Percentiles rank a stretch among this genome's conserved stretches.
phyloP scores from a whole-genome alignment of 2,888 invertebrate species.

The Caenorhabditis virilis region DNA sequence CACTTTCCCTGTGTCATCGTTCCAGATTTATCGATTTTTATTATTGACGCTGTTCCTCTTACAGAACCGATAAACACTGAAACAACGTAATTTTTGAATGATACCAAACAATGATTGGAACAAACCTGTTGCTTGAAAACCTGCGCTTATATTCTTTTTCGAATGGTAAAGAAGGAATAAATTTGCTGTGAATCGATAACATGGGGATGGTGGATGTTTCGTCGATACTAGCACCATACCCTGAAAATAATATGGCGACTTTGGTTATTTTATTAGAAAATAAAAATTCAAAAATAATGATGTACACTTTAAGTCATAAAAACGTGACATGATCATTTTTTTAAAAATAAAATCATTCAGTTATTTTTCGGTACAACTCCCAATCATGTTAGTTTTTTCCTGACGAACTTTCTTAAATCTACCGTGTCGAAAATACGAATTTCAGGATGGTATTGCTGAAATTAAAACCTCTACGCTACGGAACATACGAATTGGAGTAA shows the following conservation, averaged over 20 bases:
- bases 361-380: too few relatives aligned
- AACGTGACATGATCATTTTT: too few relatives aligned
- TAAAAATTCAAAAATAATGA: too few relatives aligned
- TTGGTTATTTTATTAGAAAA: conserved; percentile 1
- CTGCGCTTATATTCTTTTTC: conserved; percentile 63
- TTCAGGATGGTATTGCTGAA: too few relatives aligned
- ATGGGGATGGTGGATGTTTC: conserved; percentile 67
- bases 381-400: too few relatives aligned
- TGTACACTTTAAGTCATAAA: too few relatives aligned
- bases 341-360: too few relatives aligned
- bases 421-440: too few relatives aligned
- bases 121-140: conserved; percentile 78
- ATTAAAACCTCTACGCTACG: too few relatives aligned
- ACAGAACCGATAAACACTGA: conserved; percentile 89
- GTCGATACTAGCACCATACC: conserved; percentile 81
- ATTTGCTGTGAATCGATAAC: conserved; percentile 77
- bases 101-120: not conserved
- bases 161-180: conserved; percentile 79
- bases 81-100: conserved; percentile 1
- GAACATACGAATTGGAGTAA: too few relatives aligned
- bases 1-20: conserved; percentile 79
- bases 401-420: too few relatives aligned
- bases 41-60: conserved; percentile 87
- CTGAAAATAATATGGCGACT: conserved; percentile 65
- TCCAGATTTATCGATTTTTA: conserved; percentile 67